These are phyloP conservation scores for Drosophila meridiana DNA, from an alignment of 2,888 invertebrate genomes.

Conservation along the genomic window DNA sequence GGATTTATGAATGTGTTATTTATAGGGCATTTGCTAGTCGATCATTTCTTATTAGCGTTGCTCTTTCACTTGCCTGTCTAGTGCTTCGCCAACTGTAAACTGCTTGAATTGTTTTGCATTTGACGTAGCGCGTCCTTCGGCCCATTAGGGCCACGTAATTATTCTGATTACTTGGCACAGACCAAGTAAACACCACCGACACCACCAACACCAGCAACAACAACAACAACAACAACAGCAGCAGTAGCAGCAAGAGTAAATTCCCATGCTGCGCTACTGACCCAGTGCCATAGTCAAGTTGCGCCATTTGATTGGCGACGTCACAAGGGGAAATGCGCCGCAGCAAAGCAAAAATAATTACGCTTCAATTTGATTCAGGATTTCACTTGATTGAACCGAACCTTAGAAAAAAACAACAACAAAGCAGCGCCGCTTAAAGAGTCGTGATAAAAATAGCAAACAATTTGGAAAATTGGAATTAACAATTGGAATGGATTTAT, in stretches of 20 bases:
- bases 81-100: slow-evolving; percentile 43
- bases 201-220: slow-evolving; percentile 21
- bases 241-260: slow-evolving; percentile 24
- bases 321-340: slow-evolving; percentile 76
- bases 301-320: slow-evolving; percentile 65
- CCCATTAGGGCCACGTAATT: slow-evolving; percentile 74
- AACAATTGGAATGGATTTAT: not conserved
- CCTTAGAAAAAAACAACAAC: slow-evolving; percentile 40
- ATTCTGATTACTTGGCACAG: slow-evolving; percentile 73
- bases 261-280: slow-evolving; percentile 71
- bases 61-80: not conserved
- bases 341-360: slow-evolving; percentile 70
- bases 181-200: slow-evolving; percentile 35
- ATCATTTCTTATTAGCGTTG: not conserved
- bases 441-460: not conserved
- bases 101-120: slow-evolving; percentile 56
- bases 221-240: slow-evolving; percentile 18
- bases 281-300: slow-evolving; percentile 61
- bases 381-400: slow-evolving; percentile 63
- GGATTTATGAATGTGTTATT: not conserved
- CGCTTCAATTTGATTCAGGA: slow-evolving; percentile 77
- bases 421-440: slow-evolving; percentile 18
- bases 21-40: not conserved
- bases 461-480: not conserved
- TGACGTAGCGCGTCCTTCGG: slow-evolving; percentile 51